Percentiles rank a stretch among this genome's conserved stretches.
Conservation (phyloP, 2,797 vertebrate species). For the Amniataba percoides region DNA sequence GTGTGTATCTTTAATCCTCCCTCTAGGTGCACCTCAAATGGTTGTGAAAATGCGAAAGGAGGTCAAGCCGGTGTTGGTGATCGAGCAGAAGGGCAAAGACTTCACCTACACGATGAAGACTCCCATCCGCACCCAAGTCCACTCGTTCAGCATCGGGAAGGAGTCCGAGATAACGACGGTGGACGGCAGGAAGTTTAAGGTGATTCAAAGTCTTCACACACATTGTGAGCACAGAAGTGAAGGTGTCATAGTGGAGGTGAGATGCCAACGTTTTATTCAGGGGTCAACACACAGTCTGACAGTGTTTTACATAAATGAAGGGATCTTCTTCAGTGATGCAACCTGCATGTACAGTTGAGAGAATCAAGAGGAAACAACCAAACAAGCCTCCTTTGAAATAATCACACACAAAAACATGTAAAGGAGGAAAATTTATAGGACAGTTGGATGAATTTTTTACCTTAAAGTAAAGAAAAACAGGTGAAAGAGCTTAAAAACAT, state of each 20-base stretch:
- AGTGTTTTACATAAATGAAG: background rate
- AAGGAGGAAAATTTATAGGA: no score
- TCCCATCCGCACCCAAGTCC: constrained; percentile 77
- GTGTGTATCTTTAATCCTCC: background rate
- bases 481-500: background rate
- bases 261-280: background rate
- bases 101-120: constrained; percentile 88
- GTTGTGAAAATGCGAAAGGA: constrained; percentile 85
- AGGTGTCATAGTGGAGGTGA: background rate
- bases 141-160: constrained; percentile 86
- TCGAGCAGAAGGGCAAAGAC: constrained; percentile 86
- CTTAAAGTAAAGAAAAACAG: no score
- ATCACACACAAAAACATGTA: no score
- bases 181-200: constrained; percentile 77
- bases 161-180: constrained; percentile 84
- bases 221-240: background rate
- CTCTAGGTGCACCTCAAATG: constrained; percentile 84
- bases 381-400: background rate
- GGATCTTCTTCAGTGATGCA: no score
- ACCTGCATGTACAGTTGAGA: background rate
- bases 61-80: constrained; percentile 85
- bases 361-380: background rate
- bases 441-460: no score
- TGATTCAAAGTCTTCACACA: constrained; percentile 4
- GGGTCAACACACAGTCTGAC: no score